A percentile compares a stretch with the other conserved stretches of the same genome.
Evolutionary conservation across 2,797 vertebrate species (phyloP).

Genomic region (Naso thynnoides): DNA sequence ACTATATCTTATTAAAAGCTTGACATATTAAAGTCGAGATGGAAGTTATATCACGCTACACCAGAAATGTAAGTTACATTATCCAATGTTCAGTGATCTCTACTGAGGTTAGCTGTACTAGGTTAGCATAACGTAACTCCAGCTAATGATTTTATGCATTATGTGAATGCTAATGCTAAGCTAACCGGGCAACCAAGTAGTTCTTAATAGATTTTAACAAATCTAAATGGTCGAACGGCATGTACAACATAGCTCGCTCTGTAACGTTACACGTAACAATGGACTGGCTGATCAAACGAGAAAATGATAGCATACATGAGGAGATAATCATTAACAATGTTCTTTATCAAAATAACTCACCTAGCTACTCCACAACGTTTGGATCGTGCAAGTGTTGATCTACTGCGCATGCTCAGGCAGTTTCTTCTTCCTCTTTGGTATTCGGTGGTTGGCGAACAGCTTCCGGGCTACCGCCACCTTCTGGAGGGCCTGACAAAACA

Average conservation of each 20-base stretch:
- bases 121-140: constrained; percentile 1
- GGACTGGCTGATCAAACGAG: accelerated
- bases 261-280: too few species aligned
- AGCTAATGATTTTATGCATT: neutral
- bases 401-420: constrained; percentile 56
- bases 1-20: too few species aligned
- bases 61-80: too few species aligned
- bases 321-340: accelerated
- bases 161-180: constrained; percentile 48
- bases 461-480: constrained; percentile 25
- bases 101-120: neutral
- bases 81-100: accelerated
- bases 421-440: neutral
- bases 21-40: neutral
- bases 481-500: constrained; percentile 10
- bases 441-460: neutral
- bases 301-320: accelerated
- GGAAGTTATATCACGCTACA: neutral
- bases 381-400: constrained; percentile 37
- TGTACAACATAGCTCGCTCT: accelerated
- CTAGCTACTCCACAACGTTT: constrained; percentile 48
- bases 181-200: constrained; percentile 17
- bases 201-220: neutral
- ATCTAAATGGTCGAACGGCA: accelerated
- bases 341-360: constrained; percentile 60